Evolutionary conservation across 2,797 vertebrate species (phyloP).

Genomic region (Schizopygopsis pylzovi): DNA sequence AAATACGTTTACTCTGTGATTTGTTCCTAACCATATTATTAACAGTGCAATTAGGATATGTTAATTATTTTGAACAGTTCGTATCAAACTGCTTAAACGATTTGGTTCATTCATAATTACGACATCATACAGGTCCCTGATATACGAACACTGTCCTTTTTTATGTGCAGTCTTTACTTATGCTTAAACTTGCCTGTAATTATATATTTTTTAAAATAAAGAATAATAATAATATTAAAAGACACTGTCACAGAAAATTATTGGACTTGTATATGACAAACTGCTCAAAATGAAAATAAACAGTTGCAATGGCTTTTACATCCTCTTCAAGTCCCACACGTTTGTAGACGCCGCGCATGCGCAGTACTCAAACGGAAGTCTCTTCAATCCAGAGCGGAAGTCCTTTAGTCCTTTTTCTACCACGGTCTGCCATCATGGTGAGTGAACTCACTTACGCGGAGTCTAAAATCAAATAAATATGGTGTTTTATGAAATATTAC

Average conservation of each 20-base stretch:
- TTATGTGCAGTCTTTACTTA: not conserved
- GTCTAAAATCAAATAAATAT: not conserved
- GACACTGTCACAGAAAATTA: not conserved
- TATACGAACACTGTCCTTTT: not conserved
- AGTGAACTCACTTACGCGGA: conserved; percentile 64
- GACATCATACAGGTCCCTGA: not conserved
- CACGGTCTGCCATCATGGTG: conserved; percentile 85
- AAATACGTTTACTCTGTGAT: not conserved
- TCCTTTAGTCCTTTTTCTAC: conserved; percentile 72
- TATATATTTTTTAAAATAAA: no score
- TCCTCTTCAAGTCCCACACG: no score
- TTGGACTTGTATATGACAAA: not conserved
- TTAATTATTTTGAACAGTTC: not conserved
- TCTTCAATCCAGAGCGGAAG: conserved; percentile 65
- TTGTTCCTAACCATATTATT: not conserved
- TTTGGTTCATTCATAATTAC: not conserved
- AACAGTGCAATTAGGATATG: not conserved
- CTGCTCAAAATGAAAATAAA: not conserved
- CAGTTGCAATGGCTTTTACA: not conserved
- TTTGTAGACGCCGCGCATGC: conserved; percentile 59
- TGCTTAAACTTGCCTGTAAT: not conserved
- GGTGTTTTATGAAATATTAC: not conserved
- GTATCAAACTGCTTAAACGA: not conserved
- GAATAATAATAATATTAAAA: not conserved
- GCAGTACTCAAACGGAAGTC: conserved; percentile 63